phyloP scores from a whole-genome alignment of 1,140 invertebrate genomes.

The Delia radicum region DNA sequence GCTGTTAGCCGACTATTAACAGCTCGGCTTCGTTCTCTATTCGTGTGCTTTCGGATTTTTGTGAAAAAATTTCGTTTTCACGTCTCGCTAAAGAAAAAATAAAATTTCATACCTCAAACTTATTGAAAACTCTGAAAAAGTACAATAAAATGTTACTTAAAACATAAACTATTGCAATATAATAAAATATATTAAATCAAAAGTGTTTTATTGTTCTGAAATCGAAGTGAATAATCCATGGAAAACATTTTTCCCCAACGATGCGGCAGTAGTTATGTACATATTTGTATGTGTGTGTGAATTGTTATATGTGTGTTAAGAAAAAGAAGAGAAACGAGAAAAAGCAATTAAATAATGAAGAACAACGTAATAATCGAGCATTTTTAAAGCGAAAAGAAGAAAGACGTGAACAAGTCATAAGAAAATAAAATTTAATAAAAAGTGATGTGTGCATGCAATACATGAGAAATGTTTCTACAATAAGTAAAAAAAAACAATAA shows the following conservation, averaged over 20 bases:
- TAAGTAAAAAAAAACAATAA: not conserved
- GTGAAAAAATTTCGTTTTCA: conserved; percentile 29
- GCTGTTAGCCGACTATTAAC: no score
- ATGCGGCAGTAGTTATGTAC: conserved; percentile 28
- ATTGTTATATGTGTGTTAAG: conserved; percentile 10
- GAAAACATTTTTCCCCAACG: conserved; percentile 24
- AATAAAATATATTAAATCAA: not conserved
- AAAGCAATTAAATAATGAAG: conserved; percentile 5
- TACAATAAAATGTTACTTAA: not conserved
- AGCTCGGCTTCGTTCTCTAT: no score
- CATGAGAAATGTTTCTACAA: not conserved
- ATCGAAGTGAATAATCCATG: conserved; percentile 24
- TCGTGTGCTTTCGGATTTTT: conserved; percentile 27
- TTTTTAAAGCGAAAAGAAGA: conserved; percentile 9
- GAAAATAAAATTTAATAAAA: conserved; percentile 2
- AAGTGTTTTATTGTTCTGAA: conserved; percentile 18
- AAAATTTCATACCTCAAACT: conserved; percentile 20
- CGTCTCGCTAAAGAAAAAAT: conserved; percentile 25
- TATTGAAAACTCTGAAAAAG: not conserved
- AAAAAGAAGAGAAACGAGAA: not conserved
- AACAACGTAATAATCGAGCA: conserved; percentile 10
- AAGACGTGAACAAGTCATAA: not conserved
- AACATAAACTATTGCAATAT: not conserved
- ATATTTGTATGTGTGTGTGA: conserved; percentile 8
- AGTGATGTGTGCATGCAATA: conserved; percentile 3